Evolutionary conservation across 2,113 vertebrate species (phyloP).

Genomic region (Lepus europaeus): DNA sequence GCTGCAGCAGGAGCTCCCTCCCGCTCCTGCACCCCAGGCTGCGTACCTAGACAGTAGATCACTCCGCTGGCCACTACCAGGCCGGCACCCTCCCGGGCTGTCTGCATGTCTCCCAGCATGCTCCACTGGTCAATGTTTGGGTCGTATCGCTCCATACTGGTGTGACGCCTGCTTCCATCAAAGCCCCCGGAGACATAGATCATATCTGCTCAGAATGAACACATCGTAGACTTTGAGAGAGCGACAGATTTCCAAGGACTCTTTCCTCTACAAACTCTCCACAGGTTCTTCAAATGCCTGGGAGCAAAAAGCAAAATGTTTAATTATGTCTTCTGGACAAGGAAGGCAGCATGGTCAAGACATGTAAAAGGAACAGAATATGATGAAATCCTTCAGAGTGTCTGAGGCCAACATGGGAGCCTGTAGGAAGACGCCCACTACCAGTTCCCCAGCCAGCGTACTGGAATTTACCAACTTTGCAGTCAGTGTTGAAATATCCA

Average conservation of each 20-base stretch:
- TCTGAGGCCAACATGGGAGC: background rate
- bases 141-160: constrained; percentile 99
- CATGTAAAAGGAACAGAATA: background rate
- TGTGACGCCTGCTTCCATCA: constrained; percentile 97
- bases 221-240: constrained; percentile 3
- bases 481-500: background rate
- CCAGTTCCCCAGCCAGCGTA: background rate
- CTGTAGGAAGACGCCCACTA: background rate
- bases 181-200: constrained; percentile 99
- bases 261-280: background rate
- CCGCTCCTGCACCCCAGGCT: background rate
- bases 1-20: background rate
- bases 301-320: background rate
- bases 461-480: background rate
- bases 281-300: background rate
- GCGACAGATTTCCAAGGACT: background rate
- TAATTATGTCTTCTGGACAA: background rate
- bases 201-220: constrained; percentile 91
- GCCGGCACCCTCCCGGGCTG: constrained; percentile 97
- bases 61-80: constrained; percentile 97
- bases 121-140: constrained; percentile 99
- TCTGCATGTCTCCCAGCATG: constrained; percentile 99
- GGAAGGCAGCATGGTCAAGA: background rate
- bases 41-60: constrained; percentile 96
- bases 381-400: background rate